These are phyloP conservation scores for Hippocampus mohnikei DNA, from an alignment of 2,113 vertebrate genomes.

Conservation along the genomic window DNA sequence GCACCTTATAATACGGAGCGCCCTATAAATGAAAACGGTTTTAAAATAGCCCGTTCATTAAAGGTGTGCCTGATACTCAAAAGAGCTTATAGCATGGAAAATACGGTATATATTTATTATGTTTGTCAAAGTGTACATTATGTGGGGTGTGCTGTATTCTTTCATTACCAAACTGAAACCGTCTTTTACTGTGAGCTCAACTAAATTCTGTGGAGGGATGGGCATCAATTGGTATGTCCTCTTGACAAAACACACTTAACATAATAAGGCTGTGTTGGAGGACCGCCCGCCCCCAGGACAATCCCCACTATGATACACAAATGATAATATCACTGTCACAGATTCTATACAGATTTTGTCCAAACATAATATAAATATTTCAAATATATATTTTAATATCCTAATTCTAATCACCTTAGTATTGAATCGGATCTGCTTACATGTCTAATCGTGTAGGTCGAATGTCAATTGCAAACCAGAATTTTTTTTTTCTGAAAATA, in stretches of 20 bases:
- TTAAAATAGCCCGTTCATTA: no score
- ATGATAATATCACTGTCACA: slow-evolving; percentile 5
- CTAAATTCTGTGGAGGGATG: slow-evolving; percentile 36
- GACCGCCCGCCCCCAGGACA: background rate
- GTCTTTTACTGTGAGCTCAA: slow-evolving; percentile 35
- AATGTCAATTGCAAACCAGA: slow-evolving; percentile 43
- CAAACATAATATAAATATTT: slow-evolving; percentile 30
- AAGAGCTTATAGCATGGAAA: no score
- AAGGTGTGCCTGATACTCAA: no score
- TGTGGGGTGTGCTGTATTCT: slow-evolving; percentile 14
- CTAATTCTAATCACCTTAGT: slow-evolving; percentile 67
- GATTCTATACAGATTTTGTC: slow-evolving; percentile 38
- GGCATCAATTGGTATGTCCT: slow-evolving; percentile 25
- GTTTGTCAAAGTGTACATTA: no score
- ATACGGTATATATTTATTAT: no score
- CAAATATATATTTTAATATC: slow-evolving; percentile 35
- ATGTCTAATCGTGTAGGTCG: slow-evolving; percentile 54
- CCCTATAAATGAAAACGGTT: no score
- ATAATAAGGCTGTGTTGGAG: background rate
- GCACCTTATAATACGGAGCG: no score
- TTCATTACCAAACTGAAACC: slow-evolving; percentile 32
- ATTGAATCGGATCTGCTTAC: slow-evolving; percentile 62
- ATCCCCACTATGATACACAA: slow-evolving; percentile 1
- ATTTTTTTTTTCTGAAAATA: slow-evolving; percentile 31
- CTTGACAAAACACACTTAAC: slow-evolving; percentile 9